These are phyloP conservation scores for Chromobotia macracanthus DNA, from an alignment of 2,797 vertebrate species.

Conservation along the genomic window DNA sequence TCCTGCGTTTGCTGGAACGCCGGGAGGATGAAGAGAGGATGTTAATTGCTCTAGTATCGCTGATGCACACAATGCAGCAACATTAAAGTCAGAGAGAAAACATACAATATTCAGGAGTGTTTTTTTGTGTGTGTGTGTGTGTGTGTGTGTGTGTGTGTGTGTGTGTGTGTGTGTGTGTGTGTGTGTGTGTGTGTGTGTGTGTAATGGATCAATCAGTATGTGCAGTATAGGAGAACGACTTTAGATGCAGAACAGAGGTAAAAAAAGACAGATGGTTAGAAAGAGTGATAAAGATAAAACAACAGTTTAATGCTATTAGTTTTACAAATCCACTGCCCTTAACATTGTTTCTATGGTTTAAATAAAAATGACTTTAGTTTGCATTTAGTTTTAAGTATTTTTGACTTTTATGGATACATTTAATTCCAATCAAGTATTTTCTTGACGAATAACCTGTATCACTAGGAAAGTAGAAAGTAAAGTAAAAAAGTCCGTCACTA, in stretches of 20 bases:
- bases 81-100: constrained; percentile 38
- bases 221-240: constrained; percentile 5
- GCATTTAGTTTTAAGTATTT: no score
- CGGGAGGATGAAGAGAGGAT: constrained; percentile 33
- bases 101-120: constrained; percentile 45
- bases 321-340: no score
- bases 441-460: no score
- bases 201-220: constrained; percentile 1
- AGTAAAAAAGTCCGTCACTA: no score
- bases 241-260: neutral
- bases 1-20: constrained; percentile 21
- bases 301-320: neutral
- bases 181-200: neutral
- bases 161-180: no score
- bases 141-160: no score
- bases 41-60: constrained; percentile 49
- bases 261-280: neutral
- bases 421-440: no score
- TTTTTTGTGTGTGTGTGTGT: constrained; percentile 8
- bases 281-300: neutral
- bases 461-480: no score
- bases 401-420: no score
- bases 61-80: constrained; percentile 45
- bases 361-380: no score
- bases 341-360: no score